Evolutionary conservation across 2,113 vertebrate species (phyloP).

Genomic region (Entelurus aequoreus): DNA sequence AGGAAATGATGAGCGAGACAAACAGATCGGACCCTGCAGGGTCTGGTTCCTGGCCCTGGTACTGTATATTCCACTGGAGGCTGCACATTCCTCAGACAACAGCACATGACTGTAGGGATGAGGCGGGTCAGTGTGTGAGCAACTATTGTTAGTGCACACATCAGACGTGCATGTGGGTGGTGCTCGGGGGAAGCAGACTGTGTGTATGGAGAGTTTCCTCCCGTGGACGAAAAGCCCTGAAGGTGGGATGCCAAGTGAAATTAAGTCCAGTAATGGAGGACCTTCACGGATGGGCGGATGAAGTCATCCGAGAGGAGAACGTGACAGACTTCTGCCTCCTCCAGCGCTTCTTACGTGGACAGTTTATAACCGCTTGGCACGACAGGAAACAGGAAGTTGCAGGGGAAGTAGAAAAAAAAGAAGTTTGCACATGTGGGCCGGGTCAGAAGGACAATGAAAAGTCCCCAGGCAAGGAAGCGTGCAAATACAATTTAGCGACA

Average conservation of each 20-base stretch:
- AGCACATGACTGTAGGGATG: slow-evolving; percentile 53
- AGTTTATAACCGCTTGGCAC: slow-evolving; percentile 13
- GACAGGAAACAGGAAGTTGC: slow-evolving; percentile 63
- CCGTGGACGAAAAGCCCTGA: slow-evolving; percentile 26
- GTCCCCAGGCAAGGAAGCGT: slow-evolving; percentile 22
- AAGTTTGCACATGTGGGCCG: slow-evolving; percentile 9
- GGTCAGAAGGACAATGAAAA: slow-evolving; percentile 37
- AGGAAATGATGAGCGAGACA: slow-evolving; percentile 27
- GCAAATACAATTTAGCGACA: slow-evolving; percentile 24
- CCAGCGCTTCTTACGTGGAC: background rate
- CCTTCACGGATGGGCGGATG: background rate
- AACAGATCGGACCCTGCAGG: slow-evolving; percentile 17
- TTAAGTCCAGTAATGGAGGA: background rate
- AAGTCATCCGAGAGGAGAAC: slow-evolving; percentile 11
- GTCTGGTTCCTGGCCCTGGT: slow-evolving; percentile 46
- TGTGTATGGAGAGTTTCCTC: slow-evolving; percentile 34
- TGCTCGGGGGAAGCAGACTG: slow-evolving; percentile 18
- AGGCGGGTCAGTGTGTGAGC: slow-evolving; percentile 17
- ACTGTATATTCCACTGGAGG: slow-evolving; percentile 61
- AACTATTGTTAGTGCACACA: slow-evolving; percentile 44
- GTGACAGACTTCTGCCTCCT: background rate
- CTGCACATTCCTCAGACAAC: slow-evolving; percentile 60
- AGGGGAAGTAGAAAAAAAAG: slow-evolving; percentile 42
- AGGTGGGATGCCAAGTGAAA: slow-evolving; percentile 13
- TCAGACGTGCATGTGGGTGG: slow-evolving; percentile 22